A percentile compares a stretch with the other conserved stretches of the same genome.
Evolutionary conservation across 2,113 vertebrate genomes (phyloP).

Genomic region (Camelus bactrianus): DNA sequence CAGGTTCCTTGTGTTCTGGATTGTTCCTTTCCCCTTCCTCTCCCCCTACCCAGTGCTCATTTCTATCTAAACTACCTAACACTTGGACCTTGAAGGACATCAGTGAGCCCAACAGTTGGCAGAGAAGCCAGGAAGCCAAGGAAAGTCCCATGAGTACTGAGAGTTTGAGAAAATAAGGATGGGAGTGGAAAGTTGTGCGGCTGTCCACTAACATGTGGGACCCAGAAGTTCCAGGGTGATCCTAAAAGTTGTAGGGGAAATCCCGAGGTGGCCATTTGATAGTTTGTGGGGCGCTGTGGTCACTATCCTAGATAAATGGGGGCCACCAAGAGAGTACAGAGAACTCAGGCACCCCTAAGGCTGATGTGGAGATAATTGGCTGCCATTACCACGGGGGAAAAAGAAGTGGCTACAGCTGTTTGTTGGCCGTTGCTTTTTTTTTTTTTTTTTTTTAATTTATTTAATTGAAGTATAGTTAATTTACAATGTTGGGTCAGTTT

Average conservation of each 20-base stretch:
- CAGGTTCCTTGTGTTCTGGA: no score
- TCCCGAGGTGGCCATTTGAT: no score
- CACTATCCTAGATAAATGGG: neutral
- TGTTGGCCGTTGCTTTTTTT: neutral
- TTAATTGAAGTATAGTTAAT: neutral
- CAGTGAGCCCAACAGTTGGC: no score
- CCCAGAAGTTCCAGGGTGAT: neutral
- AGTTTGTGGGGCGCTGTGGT: neutral
- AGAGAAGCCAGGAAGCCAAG: neutral
- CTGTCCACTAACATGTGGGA: neutral
- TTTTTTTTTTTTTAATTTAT: neutral
- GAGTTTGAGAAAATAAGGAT: neutral
- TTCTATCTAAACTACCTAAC: no score
- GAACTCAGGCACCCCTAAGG: neutral
- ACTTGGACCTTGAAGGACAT: no score
- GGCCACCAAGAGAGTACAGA: neutral
- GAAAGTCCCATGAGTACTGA: neutral
- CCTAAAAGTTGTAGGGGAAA: neutral
- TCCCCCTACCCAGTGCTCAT: no score
- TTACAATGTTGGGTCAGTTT: neutral
- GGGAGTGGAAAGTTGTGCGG: no score
- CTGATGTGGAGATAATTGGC: neutral
- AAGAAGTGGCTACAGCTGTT: neutral
- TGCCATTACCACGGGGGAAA: neutral
- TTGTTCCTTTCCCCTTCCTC: no score